A percentile compares a stretch with the other conserved stretches of the same genome.
These are phyloP conservation scores for Hirtodrosophila alboralis DNA, from an alignment of 2,888 invertebrate genomes.

Conservation along the genomic window DNA sequence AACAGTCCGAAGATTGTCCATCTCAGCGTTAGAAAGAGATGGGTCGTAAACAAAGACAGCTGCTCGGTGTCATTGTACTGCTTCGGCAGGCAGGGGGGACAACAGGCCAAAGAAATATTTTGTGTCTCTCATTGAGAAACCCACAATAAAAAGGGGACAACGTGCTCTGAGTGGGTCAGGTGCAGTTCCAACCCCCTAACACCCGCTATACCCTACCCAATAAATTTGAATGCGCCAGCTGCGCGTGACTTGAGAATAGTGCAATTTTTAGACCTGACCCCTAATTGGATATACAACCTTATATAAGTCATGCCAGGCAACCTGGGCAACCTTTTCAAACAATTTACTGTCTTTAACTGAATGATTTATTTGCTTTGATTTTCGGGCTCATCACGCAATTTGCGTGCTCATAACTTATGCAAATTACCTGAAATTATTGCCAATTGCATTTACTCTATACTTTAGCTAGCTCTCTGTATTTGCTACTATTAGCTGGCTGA, in stretches of 20 bases:
- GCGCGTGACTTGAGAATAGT: constrained; percentile 69
- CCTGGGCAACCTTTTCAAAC: constrained; percentile 17
- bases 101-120: no score
- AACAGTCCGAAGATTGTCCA: constrained; percentile 35
- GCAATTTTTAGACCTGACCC: constrained; percentile 72
- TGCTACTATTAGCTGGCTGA: constrained; percentile 33
- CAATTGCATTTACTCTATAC: background rate
- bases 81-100: no score
- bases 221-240: constrained; percentile 53
- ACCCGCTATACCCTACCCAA: constrained; percentile 3
- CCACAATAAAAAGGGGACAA: constrained; percentile 11
- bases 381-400: constrained; percentile 44
- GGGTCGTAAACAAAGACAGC: constrained; percentile 83
- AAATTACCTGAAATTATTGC: constrained; percentile 24
- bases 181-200: constrained; percentile 59
- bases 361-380: constrained; percentile 26
- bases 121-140: constrained; percentile 46
- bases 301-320: constrained; percentile 30
- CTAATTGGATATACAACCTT: constrained; percentile 68
- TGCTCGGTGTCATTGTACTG: constrained; percentile 76
- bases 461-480: background rate
- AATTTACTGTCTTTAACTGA: constrained; percentile 9
- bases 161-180: constrained; percentile 80
- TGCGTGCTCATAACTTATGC: constrained; percentile 47
- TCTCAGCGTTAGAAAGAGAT: constrained; percentile 76